Percentiles rank a stretch among this genome's conserved stretches.
Evolutionary conservation across 2,113 vertebrate genomes (phyloP).

Genomic region (Cathartes aura): DNA sequence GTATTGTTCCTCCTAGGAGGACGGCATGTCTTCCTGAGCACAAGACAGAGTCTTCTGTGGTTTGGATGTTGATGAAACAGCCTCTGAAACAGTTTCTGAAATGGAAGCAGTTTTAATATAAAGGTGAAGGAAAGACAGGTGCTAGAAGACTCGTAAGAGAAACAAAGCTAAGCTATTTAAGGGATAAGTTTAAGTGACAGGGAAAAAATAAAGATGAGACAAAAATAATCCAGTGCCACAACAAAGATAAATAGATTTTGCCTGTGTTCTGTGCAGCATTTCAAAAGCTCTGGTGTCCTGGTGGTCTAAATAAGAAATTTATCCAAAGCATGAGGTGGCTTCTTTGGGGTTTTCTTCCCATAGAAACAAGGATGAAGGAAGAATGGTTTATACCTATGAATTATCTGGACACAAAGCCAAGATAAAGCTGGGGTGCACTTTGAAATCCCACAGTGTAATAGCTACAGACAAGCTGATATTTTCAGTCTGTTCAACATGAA

Average conservation of each 20-base stretch:
- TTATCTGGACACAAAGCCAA: neutral
- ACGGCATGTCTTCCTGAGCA: neutral
- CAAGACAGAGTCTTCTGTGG: neutral
- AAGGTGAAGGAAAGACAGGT: neutral
- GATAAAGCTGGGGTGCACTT: neutral
- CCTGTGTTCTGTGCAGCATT: rapidly evolving
- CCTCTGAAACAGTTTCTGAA: neutral
- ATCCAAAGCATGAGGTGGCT: neutral
- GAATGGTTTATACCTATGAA: neutral
- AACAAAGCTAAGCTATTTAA: neutral
- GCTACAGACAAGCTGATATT: neutral
- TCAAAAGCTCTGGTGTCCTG: neutral
- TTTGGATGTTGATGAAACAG: neutral
- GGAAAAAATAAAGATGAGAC: neutral
- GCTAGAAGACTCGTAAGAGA: neutral
- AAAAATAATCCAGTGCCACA: neutral
- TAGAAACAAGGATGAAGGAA: neutral
- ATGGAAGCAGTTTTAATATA: neutral
- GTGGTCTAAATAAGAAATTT: neutral
- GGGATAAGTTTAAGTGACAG: neutral
- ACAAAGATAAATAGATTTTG: neutral
- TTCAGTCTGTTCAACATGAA: neutral
- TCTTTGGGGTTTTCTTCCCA: neutral
- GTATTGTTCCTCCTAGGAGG: neutral
- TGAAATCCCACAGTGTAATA: neutral